Evolutionary conservation across 2,888 invertebrate genomes (phyloP).

Genomic region (Atethmia centrago): DNA sequence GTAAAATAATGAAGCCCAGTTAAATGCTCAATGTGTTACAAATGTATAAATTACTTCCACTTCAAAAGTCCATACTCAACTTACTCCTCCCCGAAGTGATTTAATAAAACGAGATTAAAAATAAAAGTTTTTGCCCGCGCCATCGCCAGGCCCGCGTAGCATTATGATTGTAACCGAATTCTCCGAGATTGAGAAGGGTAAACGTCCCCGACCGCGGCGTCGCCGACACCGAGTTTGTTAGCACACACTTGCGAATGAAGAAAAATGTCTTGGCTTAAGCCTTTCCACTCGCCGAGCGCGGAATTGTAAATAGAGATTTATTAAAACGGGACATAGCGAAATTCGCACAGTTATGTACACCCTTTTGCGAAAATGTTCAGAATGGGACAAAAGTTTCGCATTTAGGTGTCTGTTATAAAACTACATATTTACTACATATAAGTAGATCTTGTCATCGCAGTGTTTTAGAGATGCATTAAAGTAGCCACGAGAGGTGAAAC

Average conservation of each 20-base stretch:
- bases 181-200: constrained; percentile 81
- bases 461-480: not conserved
- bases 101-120: constrained; percentile 72
- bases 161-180: constrained; percentile 81
- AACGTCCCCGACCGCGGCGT: constrained; percentile 75
- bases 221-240: constrained; percentile 83
- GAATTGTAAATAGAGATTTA: constrained; percentile 90
- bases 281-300: constrained; percentile 85
- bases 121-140: constrained; percentile 66
- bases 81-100: constrained; percentile 53
- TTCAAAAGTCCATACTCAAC: constrained; percentile 5
- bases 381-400: constrained; percentile 73
- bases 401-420: constrained; percentile 64
- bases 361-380: constrained; percentile 74
- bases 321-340: constrained; percentile 86
- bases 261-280: constrained; percentile 89
- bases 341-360: constrained; percentile 79
- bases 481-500: not conserved
- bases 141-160: constrained; percentile 60
- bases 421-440: constrained; percentile 52
- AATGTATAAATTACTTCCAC: constrained; percentile 17
- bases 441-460: constrained; percentile 14
- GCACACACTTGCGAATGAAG: constrained; percentile 88
- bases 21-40: constrained; percentile 1
- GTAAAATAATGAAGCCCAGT: not conserved